Evolutionary conservation across 2,888 invertebrate genomes (phyloP), one percentile per base, ranked within the genome.

Genomic region (Nasonia oneida): DNA sequence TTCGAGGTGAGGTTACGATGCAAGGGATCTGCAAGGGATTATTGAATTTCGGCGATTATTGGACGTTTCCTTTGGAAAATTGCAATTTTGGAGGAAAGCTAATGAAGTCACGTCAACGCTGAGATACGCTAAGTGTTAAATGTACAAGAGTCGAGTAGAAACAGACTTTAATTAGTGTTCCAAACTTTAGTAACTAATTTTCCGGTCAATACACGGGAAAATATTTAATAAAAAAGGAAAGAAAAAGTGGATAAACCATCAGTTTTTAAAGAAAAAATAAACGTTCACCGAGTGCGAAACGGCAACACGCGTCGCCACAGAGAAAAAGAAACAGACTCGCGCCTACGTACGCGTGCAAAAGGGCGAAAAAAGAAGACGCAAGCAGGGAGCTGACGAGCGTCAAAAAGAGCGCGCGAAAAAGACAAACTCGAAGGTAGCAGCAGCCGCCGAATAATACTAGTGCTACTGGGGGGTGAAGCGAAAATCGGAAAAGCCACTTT

Each of bases 401-500:
- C 71, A 75, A 75, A 57, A 57, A 37, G 76, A 33, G 57, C 57
- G 53, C 39, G 73, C 12, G 70, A 67, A 39, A 80, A 64, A 80
- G 53, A 71, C n/a, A 78, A 64, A 53, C 53, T 14, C 42, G 57
- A 39, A 64, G 18, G 37, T 6, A 33, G 71, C 37, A 18, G 37
- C 71, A 71, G 79, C 76, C 53, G 57, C 53, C 53, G 53, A 61
- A 61, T 61, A 80, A 50, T 53, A 29, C 33, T 15, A 14, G 4
- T 47, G 33, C 57, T 61, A 61, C 57, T n/a, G 1, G n/a, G 5
- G 57, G 57, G 5, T 61, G 4, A 23, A 61, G 73, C 29, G 76
- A 50, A 79, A 87, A 87, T 80, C 81, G 82, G 76, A 84, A 84
- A 84, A 87, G 80, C 87, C 82, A 87, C 84, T 87, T 84, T 75